phyloP scores from a whole-genome alignment of 2,113 vertebrate species.

The Notarius quadriscutis region DNA sequence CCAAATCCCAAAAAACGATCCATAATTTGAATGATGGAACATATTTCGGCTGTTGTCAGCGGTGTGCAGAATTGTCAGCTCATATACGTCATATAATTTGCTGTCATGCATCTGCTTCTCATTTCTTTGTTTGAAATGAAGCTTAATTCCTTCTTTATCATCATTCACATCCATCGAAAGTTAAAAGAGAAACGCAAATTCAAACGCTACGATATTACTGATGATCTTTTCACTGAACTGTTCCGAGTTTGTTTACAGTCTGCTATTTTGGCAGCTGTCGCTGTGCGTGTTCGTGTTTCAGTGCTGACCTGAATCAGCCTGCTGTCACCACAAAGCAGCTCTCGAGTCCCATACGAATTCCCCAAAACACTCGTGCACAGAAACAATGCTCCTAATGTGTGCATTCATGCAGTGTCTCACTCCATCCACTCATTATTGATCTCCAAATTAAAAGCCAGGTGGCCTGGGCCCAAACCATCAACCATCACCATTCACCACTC shows the following conservation, averaged over 20 bases:
- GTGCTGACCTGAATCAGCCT: slow-evolving; percentile 40
- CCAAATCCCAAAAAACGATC: background rate
- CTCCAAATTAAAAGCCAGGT: slow-evolving; percentile 66
- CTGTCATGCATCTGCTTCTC: background rate
- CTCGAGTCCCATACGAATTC: slow-evolving; percentile 24
- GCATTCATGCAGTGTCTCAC: slow-evolving; percentile 54
- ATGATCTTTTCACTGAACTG: background rate
- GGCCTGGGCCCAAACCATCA: slow-evolving; percentile 45
- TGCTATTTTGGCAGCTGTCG: slow-evolving; percentile 22
- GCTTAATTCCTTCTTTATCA: background rate
- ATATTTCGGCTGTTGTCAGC: background rate
- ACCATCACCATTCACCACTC: background rate
- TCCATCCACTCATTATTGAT: slow-evolving; percentile 65
- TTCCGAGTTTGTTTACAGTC: slow-evolving; percentile 13
- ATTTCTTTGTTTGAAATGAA: background rate
- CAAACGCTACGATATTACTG: background rate
- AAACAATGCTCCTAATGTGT: slow-evolving; percentile 56
- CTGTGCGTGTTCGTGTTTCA: slow-evolving; percentile 18
- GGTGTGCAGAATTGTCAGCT: background rate
- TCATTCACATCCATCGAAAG: background rate
- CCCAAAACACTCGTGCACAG: slow-evolving; percentile 38
- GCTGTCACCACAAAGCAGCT: slow-evolving; percentile 26
- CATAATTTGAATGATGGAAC: background rate
- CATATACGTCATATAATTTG: background rate
- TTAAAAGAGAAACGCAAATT: background rate